A percentile compares a stretch with the other conserved stretches of the same genome.
Evolutionary conservation across 2,888 invertebrate species (phyloP).

Genomic region (Agrilus cyanescens): DNA sequence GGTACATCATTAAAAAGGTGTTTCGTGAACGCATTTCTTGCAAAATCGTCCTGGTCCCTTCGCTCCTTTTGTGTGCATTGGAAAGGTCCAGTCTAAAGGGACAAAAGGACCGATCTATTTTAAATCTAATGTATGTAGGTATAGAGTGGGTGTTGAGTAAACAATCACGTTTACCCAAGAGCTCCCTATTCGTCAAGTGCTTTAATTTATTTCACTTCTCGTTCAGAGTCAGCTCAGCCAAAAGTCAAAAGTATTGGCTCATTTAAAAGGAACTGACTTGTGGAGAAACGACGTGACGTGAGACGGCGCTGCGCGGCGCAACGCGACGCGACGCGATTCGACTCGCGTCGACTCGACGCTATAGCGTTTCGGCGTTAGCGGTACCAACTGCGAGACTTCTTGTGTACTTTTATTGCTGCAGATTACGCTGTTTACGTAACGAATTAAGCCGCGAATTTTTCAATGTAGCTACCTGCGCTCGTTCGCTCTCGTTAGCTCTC

Average conservation of each 20-base stretch:
- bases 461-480: constrained; percentile 20
- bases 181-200: constrained; percentile 36
- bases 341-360: too few relatives aligned
- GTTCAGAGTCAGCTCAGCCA: constrained; percentile 24
- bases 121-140: too few relatives aligned
- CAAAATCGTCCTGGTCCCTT: too few relatives aligned
- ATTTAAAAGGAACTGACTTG: constrained; percentile 12
- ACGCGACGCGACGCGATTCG: too few relatives aligned
- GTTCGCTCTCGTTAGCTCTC: constrained; percentile 1
- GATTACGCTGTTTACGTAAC: constrained; percentile 37
- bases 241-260: constrained; percentile 13
- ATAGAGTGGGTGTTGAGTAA: constrained; percentile 22
- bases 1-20: too few relatives aligned
- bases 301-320: too few relatives aligned
- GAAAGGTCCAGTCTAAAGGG: too few relatives aligned
- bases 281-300: constrained; percentile 2
- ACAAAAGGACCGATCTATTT: too few relatives aligned
- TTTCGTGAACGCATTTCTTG: too few relatives aligned
- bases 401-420: constrained; percentile 36
- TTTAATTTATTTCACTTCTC: constrained; percentile 32
- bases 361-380: constrained; percentile 33
- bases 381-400: constrained; percentile 31
- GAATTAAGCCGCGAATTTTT: constrained; percentile 39
- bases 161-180: constrained; percentile 34
- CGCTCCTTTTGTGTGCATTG: too few relatives aligned